phyloP scores from a whole-genome alignment of 1,140 invertebrate species.

The Triops longicaudatus region DNA sequence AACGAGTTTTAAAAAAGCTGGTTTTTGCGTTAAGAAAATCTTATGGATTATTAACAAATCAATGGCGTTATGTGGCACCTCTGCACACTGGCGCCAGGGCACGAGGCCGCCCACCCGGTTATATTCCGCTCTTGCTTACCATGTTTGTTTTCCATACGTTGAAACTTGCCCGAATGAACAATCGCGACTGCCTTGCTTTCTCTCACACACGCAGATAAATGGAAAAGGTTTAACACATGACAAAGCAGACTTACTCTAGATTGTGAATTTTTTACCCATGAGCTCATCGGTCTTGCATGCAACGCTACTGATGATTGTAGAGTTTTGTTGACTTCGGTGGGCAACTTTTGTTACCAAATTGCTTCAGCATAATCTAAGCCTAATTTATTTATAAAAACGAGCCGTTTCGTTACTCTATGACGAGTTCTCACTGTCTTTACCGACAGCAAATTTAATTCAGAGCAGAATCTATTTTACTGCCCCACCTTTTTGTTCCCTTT shows the following conservation, averaged over 20 bases:
- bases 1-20: too few species aligned
- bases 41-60: too few species aligned
- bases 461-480: background rate
- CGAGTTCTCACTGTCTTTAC: background rate
- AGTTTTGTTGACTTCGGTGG: background rate
- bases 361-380: background rate
- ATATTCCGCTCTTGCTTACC: too few species aligned
- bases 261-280: background rate
- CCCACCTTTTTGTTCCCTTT: background rate
- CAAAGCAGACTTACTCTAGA: background rate
- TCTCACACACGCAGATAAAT: too few species aligned
- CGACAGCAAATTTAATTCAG: background rate
- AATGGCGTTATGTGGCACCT: too few species aligned
- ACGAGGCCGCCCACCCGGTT: too few species aligned
- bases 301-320: background rate
- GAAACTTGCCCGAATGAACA: too few species aligned
- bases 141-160: too few species aligned
- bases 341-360: background rate
- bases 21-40: too few species aligned
- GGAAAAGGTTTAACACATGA: background rate
- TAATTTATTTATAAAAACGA: background rate
- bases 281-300: background rate
- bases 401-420: background rate
- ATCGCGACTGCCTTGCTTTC: too few species aligned
- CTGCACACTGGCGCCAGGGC: too few species aligned